Percentiles rank a stretch among this genome's conserved stretches.
Conservation (phyloP, 2,888 invertebrate species). For the Melanargia galathea region DNA sequence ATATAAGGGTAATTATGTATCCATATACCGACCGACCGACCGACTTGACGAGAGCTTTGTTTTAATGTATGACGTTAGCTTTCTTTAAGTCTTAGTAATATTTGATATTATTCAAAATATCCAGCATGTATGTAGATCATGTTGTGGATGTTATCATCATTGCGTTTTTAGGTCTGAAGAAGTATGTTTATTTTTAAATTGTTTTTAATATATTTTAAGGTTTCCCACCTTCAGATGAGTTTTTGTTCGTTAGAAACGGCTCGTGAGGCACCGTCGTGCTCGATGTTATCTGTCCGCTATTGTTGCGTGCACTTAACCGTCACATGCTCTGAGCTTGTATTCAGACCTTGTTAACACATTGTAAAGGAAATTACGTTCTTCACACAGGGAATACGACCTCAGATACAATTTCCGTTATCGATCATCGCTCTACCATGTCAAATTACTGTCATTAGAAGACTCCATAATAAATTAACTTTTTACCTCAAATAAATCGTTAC, state of each 20-base stretch:
- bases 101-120: too few relatives aligned
- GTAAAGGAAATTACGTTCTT: conserved; percentile 80
- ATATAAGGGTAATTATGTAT: not conserved
- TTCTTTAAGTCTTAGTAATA: too few relatives aligned
- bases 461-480: conserved; percentile 56
- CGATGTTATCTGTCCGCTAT: conserved; percentile 75
- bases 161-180: not conserved
- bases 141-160: not conserved
- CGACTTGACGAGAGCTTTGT: too few relatives aligned
- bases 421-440: conserved; percentile 69
- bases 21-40: too few relatives aligned
- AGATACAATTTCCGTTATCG: conserved; percentile 74
- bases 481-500: conserved; percentile 22
- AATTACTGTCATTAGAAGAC: conserved; percentile 69
- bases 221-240: conserved; percentile 23
- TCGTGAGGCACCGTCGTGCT: conserved; percentile 60
- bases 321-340: conserved; percentile 62
- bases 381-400: conserved; percentile 65
- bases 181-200: conserved; percentile 12
- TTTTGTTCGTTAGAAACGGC: conserved; percentile 35
- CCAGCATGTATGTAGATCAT: not conserved
- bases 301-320: conserved; percentile 80
- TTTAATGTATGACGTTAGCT: too few relatives aligned
- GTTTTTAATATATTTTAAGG: conserved; percentile 18
- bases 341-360: conserved; percentile 79